phyloP scores from a whole-genome alignment of 92 coral and sea anemone species.

The Phenganax stokvisi region DNA sequence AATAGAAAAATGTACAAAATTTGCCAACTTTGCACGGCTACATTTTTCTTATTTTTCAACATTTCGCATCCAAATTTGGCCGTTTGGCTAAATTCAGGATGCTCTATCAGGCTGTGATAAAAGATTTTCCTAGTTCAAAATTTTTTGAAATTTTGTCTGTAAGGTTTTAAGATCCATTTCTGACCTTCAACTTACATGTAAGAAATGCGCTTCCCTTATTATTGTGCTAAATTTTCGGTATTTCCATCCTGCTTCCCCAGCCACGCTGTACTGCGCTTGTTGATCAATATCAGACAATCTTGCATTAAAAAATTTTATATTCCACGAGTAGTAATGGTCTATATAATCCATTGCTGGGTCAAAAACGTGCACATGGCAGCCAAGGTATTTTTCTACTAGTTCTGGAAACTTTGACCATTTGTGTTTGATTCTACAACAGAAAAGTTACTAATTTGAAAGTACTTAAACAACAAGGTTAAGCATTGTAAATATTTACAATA shows the following conservation, averaged over 20 bases:
- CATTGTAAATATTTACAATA: too few relatives aligned
- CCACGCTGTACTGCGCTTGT: conserved; percentile 18
- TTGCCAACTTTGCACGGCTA: too few relatives aligned
- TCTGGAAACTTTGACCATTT: conserved; percentile 6
- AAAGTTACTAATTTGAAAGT: too few relatives aligned
- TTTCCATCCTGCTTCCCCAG: conserved; percentile 23
- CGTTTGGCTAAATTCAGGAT: too few relatives aligned
- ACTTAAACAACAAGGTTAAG: too few relatives aligned
- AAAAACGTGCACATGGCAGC: conserved; percentile 20
- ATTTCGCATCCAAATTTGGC: too few relatives aligned
- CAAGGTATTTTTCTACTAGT: conserved; percentile 13
- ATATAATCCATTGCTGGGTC: conserved; percentile 21
- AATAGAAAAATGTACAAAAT: too few relatives aligned
- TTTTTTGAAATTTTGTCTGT: too few relatives aligned
- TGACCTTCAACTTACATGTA: not conserved
- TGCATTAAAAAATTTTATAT: conserved; percentile 22
- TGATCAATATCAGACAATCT: conserved; percentile 16
- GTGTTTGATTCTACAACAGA: conserved; percentile 15
- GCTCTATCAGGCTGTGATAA: too few relatives aligned
- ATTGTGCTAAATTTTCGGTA: conserved; percentile 20
- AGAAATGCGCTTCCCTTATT: conserved; percentile 1
- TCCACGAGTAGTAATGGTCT: conserved; percentile 19
- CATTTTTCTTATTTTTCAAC: too few relatives aligned
- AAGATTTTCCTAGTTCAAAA: too few relatives aligned
- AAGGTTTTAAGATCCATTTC: too few relatives aligned